Evolutionary conservation across 2,888 invertebrate species (phyloP), one percentile per base, ranked within the genome.

Genomic region (Epirrhoe tristata): DNA sequence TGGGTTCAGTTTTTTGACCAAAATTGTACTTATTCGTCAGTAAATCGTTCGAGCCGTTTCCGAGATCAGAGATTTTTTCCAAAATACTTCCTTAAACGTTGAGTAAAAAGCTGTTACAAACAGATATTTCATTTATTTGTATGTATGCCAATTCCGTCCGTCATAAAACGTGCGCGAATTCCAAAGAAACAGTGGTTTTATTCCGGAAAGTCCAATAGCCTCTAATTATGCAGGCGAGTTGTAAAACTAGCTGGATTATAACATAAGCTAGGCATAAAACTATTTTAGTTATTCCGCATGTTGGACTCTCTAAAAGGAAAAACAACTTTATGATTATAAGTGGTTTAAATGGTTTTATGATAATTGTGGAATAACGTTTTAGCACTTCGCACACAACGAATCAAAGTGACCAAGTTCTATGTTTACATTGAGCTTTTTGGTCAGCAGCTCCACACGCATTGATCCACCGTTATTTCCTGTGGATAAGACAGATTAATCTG

Each of bases 141-240:
- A 39, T 3, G 5, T 12, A 43, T 43, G 12, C 12, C 39, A 12
- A 36, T 12, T 34, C 14, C 39, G 51, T 1, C 5, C 31, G 43
- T 53, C 24, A 52, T 12, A 58, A 12, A 14, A 50, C 36, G 36
- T 16, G 3, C 34, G 8, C 32, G 12, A 36, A n/a, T 24, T 58
- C 36, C 7, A n/a, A 17, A 32, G 17, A 50, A 51, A 31, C 34
- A 12, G 6, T 17, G n/a, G 16, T 16, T 51, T 52, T 57, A 57
- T 63, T 17, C 46, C 54, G 58, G 58, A 58, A 66, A 54, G 31
- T 34, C 58, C 58, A 62, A 46, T 17, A 16, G 53, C 51, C 17
- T 58, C 50, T 62, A 66, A 62, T 62, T 66, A 66, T 66, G 66
- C 62, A 62, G 32, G 48, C 48, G n/a, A 54, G 62, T 62, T 43